Evolutionary conservation across 2,797 vertebrate species (phyloP).

Genomic region (Lagorchestes hirsutus): DNA sequence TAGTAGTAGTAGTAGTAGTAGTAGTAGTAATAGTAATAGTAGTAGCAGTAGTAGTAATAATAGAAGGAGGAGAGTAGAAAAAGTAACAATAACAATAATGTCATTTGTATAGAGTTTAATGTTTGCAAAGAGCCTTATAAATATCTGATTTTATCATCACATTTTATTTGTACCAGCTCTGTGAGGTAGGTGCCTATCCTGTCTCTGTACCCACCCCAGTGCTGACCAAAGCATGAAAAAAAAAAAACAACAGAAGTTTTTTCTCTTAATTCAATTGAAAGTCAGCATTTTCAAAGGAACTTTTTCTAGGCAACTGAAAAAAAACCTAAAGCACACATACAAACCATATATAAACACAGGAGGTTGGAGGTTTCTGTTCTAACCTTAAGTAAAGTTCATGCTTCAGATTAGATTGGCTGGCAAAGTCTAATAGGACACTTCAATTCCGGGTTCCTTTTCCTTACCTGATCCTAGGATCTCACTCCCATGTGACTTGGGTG

Average conservation of each 20-base stretch:
- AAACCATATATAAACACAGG: neutral
- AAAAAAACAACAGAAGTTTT: neutral
- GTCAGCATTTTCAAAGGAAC: neutral
- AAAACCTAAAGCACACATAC: neutral
- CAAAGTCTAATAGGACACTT: neutral
- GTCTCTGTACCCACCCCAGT: neutral
- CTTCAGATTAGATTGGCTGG: neutral
- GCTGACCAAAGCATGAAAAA: neutral
- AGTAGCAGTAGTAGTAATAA: too few relatives aligned
- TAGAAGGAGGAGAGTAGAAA: too few relatives aligned
- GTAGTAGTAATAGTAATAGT: neutral
- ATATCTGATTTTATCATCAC: neutral
- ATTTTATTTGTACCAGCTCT: neutral
- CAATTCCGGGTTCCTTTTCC: neutral
- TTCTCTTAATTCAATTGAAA: neutral
- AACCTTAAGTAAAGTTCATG: neutral
- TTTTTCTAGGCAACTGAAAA: neutral
- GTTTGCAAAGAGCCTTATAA: neutral
- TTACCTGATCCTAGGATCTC: neutral
- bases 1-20: neutral
- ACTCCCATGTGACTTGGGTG: neutral
- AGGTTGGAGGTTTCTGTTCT: neutral
- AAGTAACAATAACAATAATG: neutral
- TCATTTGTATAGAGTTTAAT: neutral
- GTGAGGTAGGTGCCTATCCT: neutral